Conservation (phyloP, 2,888 invertebrate species). For the Drosophila kokeensis region DNA sequence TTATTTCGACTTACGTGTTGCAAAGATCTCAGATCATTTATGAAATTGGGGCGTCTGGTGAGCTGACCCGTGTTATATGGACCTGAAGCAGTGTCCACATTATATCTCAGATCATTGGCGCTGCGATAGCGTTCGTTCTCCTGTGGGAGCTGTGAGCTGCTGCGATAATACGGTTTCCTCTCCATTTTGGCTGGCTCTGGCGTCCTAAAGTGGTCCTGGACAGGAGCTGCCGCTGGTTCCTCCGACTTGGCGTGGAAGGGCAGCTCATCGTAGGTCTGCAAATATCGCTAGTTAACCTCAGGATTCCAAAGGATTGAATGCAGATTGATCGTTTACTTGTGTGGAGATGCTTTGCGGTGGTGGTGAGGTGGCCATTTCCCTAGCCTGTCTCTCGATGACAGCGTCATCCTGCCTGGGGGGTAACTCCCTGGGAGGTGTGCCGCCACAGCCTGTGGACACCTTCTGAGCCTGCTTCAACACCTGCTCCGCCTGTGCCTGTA, state of each 20-base stretch:
- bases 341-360: constrained; percentile 95
- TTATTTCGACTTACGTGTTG: constrained; percentile 72
- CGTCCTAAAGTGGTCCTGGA: constrained; percentile 39
- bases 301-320: background rate
- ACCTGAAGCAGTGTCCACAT: constrained; percentile 73
- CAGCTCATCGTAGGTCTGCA: constrained; percentile 87
- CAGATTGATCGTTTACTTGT: constrained; percentile 87
- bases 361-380: constrained; percentile 92
- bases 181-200: constrained; percentile 68
- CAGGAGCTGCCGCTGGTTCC: constrained; percentile 23
- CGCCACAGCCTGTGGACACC: constrained; percentile 88
- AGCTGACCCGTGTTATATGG: constrained; percentile 38
- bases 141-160: constrained; percentile 62
- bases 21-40: constrained; percentile 70
- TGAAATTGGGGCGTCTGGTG: constrained; percentile 71
- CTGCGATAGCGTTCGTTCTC: constrained; percentile 84
- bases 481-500: constrained; percentile 82
- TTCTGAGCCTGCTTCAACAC: constrained; percentile 76
- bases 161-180: constrained; percentile 67
- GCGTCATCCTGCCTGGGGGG: constrained; percentile 79
- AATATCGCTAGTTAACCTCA: constrained; percentile 8
- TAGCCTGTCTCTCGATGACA: constrained; percentile 12
- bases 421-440: constrained; percentile 87
- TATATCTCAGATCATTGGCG: constrained; percentile 85
- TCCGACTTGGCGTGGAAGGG: constrained; percentile 45